Conservation (phyloP, 37 sponge, comb jelly and placozoan genomes). For the Theonella swinhoei region DNA sequence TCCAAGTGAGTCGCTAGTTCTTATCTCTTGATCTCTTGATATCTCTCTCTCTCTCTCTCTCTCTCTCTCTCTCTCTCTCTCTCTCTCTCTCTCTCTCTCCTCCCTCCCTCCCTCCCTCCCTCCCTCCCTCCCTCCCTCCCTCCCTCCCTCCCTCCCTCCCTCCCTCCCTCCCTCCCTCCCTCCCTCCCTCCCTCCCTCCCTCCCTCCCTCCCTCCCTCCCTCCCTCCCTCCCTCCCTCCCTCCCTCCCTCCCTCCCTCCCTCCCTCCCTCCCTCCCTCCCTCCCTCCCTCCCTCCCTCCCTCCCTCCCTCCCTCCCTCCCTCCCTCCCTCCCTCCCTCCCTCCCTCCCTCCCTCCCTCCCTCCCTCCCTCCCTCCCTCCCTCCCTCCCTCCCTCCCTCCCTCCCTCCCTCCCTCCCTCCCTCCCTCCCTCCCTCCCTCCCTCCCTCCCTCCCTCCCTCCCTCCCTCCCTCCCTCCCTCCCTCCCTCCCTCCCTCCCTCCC, state of each 20-base stretch:
- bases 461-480: not conserved
- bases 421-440: not conserved
- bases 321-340: not conserved
- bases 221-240: not conserved
- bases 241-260: not conserved
- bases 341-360: not conserved
- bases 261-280: not conserved
- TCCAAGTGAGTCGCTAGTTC: conserved; percentile 82
- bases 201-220: not conserved
- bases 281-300: not conserved
- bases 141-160: conserved; percentile 1
- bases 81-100: not conserved
- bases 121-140: not conserved
- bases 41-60: not conserved
- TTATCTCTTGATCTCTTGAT: no score
- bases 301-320: not conserved
- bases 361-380: not conserved
- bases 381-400: not conserved
- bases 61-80: conserved; percentile 10
- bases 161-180: not conserved
- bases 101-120: not conserved
- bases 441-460: not conserved
- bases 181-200: not conserved
- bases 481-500: not conserved
- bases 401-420: not conserved